Evolutionary conservation across 1,140 invertebrate species (phyloP).

Genomic region (Metopolophium dirhodum): DNA sequence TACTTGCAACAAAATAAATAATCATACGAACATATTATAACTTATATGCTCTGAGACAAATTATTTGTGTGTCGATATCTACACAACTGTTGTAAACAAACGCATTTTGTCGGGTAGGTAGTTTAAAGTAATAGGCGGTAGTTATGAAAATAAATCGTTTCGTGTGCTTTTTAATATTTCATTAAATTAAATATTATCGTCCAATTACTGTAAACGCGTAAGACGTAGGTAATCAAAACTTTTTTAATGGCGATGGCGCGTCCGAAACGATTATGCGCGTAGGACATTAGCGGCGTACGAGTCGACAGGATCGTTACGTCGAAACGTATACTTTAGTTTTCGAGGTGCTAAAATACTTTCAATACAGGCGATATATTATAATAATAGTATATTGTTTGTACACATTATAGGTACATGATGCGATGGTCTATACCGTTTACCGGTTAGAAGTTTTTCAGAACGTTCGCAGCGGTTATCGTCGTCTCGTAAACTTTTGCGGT

Average conservation of each 20-base stretch:
- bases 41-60: no score
- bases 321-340: background rate
- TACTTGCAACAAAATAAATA: no score
- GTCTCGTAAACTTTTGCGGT: background rate
- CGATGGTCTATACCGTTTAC: background rate
- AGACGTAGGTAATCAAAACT: background rate
- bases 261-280: background rate
- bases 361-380: background rate
- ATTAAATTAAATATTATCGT: background rate
- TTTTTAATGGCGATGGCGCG: background rate
- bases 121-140: no score
- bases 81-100: background rate
- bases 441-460: background rate
- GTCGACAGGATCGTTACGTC: background rate
- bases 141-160: background rate
- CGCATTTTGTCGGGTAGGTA: background rate
- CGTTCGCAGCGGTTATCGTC: background rate
- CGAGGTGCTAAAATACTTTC: background rate
- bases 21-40: no score
- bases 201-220: background rate
- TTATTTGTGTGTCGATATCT: no score
- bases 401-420: background rate
- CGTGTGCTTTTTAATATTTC: background rate
- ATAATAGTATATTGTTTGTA: background rate
- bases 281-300: background rate